Conservation (phyloP, 92 coral and sea anemone species). For the Porites evermanni region DNA sequence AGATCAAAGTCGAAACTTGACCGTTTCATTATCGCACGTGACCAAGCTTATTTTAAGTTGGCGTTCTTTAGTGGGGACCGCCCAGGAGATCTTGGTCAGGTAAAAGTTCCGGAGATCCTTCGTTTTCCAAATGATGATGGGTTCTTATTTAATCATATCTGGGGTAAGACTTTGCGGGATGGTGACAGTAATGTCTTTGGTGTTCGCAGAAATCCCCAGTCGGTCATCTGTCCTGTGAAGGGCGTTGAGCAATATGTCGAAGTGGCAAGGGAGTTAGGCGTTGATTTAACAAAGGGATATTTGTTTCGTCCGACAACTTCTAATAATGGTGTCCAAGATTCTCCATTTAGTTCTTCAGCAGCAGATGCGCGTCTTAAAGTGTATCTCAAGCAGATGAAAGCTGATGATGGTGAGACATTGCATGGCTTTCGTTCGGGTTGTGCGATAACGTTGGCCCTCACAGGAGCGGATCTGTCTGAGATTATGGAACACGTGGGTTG, state of each 20-base stretch:
- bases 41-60: no score
- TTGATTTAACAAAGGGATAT: slow-evolving; percentile 30
- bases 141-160: no score
- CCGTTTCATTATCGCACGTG: no score
- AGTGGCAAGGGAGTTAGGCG: slow-evolving; percentile 7
- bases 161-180: not conserved
- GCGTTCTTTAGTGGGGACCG: no score
- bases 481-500: slow-evolving; percentile 56
- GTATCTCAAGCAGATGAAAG: slow-evolving; percentile 46
- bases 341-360: slow-evolving; percentile 40
- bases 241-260: slow-evolving; percentile 41
- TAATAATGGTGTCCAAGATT: slow-evolving; percentile 26
- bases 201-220: slow-evolving; percentile 28
- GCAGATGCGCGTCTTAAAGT: slow-evolving; percentile 59
- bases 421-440: slow-evolving; percentile 66
- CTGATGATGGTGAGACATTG: slow-evolving; percentile 57
- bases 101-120: no score
- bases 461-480: slow-evolving; percentile 27
- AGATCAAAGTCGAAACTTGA: no score
- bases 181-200: slow-evolving; percentile 50
- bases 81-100: no score
- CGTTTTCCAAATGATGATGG: no score
- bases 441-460: slow-evolving; percentile 39
- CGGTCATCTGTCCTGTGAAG: slow-evolving; percentile 34
- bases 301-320: slow-evolving; percentile 24